Percentiles rank a stretch among this genome's conserved stretches.
Evolutionary conservation across 2,113 vertebrate genomes (phyloP).

Genomic region (Muscicapa adusta): DNA sequence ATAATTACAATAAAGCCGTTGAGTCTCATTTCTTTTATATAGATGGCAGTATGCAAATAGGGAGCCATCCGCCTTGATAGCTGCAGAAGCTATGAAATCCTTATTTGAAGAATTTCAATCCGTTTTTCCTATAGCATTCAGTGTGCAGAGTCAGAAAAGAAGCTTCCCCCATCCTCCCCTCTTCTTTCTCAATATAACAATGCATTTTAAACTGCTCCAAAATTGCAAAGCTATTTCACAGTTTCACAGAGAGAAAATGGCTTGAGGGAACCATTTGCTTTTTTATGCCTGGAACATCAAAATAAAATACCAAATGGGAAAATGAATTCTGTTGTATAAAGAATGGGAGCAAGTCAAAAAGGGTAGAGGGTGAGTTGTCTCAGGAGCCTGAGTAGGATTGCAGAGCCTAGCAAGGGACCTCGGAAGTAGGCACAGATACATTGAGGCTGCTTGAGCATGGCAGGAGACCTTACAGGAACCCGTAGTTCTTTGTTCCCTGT

Average conservation of each 20-base stretch:
- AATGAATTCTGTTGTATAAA: conserved; percentile 57
- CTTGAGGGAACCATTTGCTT: conserved; percentile 73
- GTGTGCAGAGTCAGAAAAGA: conserved; percentile 37
- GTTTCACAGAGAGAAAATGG: conserved; percentile 71
- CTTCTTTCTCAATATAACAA: conserved; percentile 67
- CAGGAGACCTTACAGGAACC: not conserved
- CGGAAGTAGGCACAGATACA: not conserved
- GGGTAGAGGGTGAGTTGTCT: not conserved
- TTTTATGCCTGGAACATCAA: conserved; percentile 73
- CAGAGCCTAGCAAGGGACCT: not conserved
- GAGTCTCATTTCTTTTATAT: conserved; percentile 33
- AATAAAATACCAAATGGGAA: conserved; percentile 72
- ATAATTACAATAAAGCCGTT: conserved; percentile 64
- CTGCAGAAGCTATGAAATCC: conserved; percentile 25
- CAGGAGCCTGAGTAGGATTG: not conserved
- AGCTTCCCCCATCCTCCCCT: not conserved
- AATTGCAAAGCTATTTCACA: conserved; percentile 76
- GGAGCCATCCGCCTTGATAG: not conserved
- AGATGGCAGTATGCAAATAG: not conserved
- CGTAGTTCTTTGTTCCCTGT: not conserved
- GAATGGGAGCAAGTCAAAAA: not conserved
- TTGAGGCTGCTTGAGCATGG: not conserved
- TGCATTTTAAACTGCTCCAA: conserved; percentile 73
- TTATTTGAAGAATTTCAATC: conserved; percentile 60
- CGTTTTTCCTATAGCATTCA: conserved; percentile 27